Base-by-base conservation (phyloP, 2,113 vertebrate species). In the Lanius collurio region DNA sequence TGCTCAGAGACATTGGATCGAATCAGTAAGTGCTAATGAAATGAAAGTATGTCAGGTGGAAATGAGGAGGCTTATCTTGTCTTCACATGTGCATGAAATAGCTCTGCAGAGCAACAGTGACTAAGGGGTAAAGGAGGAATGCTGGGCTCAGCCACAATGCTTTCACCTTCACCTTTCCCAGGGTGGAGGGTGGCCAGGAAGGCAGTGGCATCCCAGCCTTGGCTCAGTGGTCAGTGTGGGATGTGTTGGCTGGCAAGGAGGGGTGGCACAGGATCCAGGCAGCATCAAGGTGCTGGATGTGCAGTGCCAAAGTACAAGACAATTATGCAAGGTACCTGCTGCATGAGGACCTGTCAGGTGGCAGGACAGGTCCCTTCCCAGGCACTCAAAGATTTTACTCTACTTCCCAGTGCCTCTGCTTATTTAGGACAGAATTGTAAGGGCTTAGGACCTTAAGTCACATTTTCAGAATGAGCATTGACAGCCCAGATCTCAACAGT, bases 61-160 rank as follows among this genome's bases (percentile, higher is more conserved):
- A 95, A 88, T 49, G 85, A 92, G 93, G 85, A 90, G 90, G 76
- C 56, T 71, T 90, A 74, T 95, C 68, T 90, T 88, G 71, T 85
- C 71, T 77, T 89, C 85, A 76, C 47, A 63, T 90, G 64, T 83
- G 55, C 53, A 24, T 81, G 60, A 82, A 92, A 52, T 30, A 64
- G 64, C n/a, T 90, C 76, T 71, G 82, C 59, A 75, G 64, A 88
- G 31, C 75, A 62, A 21, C 15, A 56, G 42, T n/a, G 71, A 88
- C 83, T 73, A 59, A 70, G 78, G 14, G 24, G 70, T 76, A 55
- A 82, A 62, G 55, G 30, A 57, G 57, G 39, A 69, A 47, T 1
- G 1, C 49, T 46, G 52, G 23, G 15, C 47, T 65, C 3, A 0
- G 62, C 44, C 57, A 8, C 62, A 24, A 5, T 23, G 33, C 47